Percentiles rank a stretch among this genome's conserved stretches.
Conservation (phyloP, 2,888 invertebrate species). For the Pollenia griseotomentosa region DNA sequence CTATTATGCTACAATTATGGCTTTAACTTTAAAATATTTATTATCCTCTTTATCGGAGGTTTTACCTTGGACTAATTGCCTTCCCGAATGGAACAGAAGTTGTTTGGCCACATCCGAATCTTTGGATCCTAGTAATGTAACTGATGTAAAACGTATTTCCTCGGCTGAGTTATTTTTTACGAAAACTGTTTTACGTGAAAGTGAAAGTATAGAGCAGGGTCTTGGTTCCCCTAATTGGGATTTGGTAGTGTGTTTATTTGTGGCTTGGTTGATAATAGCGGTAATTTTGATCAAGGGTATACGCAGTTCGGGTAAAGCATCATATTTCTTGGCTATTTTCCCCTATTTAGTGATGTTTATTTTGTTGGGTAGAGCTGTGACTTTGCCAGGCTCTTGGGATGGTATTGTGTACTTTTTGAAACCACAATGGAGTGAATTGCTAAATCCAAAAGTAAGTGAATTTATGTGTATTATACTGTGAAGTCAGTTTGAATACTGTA, state of each 20-base stretch:
- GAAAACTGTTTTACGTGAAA: slow-evolving; percentile 85
- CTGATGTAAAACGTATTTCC: slow-evolving; percentile 76
- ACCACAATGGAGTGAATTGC: slow-evolving; percentile 86
- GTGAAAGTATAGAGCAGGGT: slow-evolving; percentile 84
- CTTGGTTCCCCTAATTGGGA: slow-evolving; percentile 86
- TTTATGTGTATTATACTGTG: too few relatives aligned
- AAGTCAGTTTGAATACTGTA: too few relatives aligned
- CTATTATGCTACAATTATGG: slow-evolving; percentile 89
- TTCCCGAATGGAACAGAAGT: slow-evolving; percentile 85
- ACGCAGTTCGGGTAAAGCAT: slow-evolving; percentile 87
- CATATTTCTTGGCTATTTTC: slow-evolving; percentile 89
- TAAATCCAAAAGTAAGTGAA: slow-evolving; percentile 79
- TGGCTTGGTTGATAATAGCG: slow-evolving; percentile 86
- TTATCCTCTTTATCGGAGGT: slow-evolving; percentile 86
- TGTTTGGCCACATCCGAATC: slow-evolving; percentile 80
- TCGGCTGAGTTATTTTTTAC: slow-evolving; percentile 84
- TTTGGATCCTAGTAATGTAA: slow-evolving; percentile 64
- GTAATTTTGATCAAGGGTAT: slow-evolving; percentile 86
- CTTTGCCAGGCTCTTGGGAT: slow-evolving; percentile 86
- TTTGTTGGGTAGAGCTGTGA: slow-evolving; percentile 86
- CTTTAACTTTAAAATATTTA: slow-evolving; percentile 87
- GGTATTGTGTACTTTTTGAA: slow-evolving; percentile 88
- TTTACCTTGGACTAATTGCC: slow-evolving; percentile 88
- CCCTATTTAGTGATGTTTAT: slow-evolving; percentile 87
- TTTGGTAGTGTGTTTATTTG: slow-evolving; percentile 85